Base-by-base conservation (phyloP, 2,113 vertebrate species). In the Sebastes fasciatus region DNA sequence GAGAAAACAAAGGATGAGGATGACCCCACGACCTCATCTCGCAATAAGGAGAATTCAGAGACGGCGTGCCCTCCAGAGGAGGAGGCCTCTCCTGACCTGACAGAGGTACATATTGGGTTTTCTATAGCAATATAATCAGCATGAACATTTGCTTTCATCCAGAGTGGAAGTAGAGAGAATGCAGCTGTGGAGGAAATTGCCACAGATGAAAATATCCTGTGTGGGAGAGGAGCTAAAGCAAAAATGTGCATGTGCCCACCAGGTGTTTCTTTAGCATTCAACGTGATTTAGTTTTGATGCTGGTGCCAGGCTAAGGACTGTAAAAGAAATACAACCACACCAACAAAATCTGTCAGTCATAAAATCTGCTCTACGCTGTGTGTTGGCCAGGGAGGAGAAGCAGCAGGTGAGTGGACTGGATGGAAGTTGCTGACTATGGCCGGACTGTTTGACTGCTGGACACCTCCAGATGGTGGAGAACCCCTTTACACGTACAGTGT, bases 391-490 rank as follows among this genome's bases (percentile, higher is more conserved):
- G 88, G 81, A n/a, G 57, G 66, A 40, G 89, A 90, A 71, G 88
- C 92, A 52, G 9, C 42, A 0, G 75, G 91, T 69, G 92, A 95
- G 19, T 97, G 97, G 97, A 94, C 89, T 54, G 96, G 95, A 48
- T 97, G 97, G 96, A 96, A 93, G 69, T 75, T 96, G 76, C 96
- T 99, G 46, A 99, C 98, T 8, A 99, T 99, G 91, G 98, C 98
- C 0, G 98, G 98, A n/a, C 93, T 99, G 89, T 99, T 99, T 10
- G 98, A 99, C 92, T 95, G 96, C 86, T 99, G 98, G 98, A 95
- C 95, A 49, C 96, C 97, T 0, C 97, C 97, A 0, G 67, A 67
- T 0, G 97, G 97, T 76, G 97, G 95, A 74, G 96, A 98, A 48
- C 66, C 71, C 0, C 88, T 99, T 0, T 99, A 99, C 78, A 96